Evolutionary conservation across 2,113 vertebrate species (phyloP).

Genomic region (Myiozetetes cayanensis): DNA sequence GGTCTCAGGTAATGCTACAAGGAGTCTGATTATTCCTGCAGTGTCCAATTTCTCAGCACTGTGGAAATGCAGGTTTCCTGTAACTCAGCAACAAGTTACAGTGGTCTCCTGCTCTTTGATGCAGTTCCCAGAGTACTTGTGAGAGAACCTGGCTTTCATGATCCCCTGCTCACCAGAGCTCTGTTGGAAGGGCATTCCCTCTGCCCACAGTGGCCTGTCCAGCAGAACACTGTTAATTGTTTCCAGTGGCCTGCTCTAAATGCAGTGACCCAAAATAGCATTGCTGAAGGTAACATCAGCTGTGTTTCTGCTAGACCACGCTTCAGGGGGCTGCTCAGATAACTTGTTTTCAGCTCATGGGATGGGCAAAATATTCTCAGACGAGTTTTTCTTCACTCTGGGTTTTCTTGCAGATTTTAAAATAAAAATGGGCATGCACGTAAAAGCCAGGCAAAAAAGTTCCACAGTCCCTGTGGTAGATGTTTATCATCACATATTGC

Average conservation of each 20-base stretch:
- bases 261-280: neutral
- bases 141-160: neutral
- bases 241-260: neutral
- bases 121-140: neutral
- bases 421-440: neutral
- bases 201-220: neutral
- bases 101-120: neutral
- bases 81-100: neutral
- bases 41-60: neutral
- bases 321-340: neutral
- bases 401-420: neutral
- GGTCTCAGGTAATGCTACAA: neutral
- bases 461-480: neutral
- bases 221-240: neutral
- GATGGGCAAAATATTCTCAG: neutral
- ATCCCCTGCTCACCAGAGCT: neutral
- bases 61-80: neutral
- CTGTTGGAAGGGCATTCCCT: neutral
- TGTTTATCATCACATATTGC: neutral
- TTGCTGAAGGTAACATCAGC: neutral
- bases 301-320: neutral
- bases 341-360: neutral
- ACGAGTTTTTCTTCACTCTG: neutral
- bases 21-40: neutral
- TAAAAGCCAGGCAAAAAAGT: neutral